Conservation (phyloP, 2,113 vertebrate genomes). For the Rallus limicola region DNA sequence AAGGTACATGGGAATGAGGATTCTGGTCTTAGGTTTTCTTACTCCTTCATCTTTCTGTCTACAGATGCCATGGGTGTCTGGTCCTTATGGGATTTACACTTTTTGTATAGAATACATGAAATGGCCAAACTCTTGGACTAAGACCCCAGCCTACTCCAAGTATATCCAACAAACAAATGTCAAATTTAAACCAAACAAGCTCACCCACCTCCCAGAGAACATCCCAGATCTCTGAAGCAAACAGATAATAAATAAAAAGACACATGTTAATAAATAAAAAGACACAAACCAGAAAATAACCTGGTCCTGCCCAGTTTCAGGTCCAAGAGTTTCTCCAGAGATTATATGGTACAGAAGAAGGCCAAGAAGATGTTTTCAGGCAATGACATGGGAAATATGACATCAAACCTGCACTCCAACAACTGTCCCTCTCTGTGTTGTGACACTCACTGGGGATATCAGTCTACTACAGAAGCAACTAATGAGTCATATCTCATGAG, state of each 20-base stretch:
- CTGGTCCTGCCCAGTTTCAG: neutral
- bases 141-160: neutral
- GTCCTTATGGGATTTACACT: neutral
- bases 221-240: neutral
- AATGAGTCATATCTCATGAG: neutral
- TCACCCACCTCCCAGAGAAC: neutral
- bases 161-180: neutral
- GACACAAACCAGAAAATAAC: neutral
- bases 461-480: neutral
- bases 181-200: neutral
- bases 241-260: neutral
- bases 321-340: neutral
- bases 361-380: neutral
- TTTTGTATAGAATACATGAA: neutral
- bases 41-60: neutral
- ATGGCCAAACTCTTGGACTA: neutral
- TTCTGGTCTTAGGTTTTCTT: neutral
- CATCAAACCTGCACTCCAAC: neutral
- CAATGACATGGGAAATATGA: neutral
- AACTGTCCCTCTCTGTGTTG: neutral
- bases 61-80: neutral
- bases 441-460: neutral
- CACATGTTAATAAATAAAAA: neutral
- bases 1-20: rapidly evolving
- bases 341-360: neutral